These are phyloP conservation scores for Trachymyrmex septentrionalis DNA, from an alignment of 1,140 invertebrate genomes.

Conservation along the genomic window DNA sequence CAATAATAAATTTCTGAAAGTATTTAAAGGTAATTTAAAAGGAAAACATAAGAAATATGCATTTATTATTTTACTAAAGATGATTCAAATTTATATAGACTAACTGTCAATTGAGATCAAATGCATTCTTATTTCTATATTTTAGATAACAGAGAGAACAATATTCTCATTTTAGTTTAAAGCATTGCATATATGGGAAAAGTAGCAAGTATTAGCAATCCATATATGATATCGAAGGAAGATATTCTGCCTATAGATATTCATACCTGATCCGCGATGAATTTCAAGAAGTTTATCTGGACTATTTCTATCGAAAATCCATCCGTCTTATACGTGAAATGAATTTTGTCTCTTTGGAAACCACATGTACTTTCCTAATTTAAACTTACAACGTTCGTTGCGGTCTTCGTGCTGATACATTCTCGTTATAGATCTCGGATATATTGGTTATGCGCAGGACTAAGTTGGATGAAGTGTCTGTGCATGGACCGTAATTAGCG, in stretches of 20 bases:
- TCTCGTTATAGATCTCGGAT: slow-evolving; percentile 43
- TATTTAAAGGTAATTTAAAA: too few species aligned
- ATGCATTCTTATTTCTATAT: too few species aligned
- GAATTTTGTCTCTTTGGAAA: not conserved
- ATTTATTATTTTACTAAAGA: too few species aligned
- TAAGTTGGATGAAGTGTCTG: slow-evolving; percentile 32
- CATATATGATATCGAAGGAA: too few species aligned
- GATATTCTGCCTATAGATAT: not conserved
- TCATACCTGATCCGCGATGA: not conserved
- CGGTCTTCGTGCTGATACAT: slow-evolving; percentile 4
- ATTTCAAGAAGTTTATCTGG: not conserved
- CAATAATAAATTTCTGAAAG: too few species aligned
- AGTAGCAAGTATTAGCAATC: too few species aligned
- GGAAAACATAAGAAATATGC: too few species aligned
- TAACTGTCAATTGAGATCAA: too few species aligned
- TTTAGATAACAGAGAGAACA: too few species aligned
- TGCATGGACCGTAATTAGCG: slow-evolving; percentile 38
- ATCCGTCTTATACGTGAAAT: not conserved
- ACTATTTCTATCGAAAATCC: slow-evolving; percentile 24
- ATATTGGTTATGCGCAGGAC: slow-evolving; percentile 1
- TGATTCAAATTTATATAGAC: too few species aligned
- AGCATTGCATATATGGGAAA: too few species aligned
- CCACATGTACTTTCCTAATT: slow-evolving; percentile 20
- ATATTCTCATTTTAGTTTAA: too few species aligned
- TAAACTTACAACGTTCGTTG: slow-evolving; percentile 39